Evolutionary conservation across 1,140 invertebrate species (phyloP).

Genomic region (Drosophila equinoxialis): DNA sequence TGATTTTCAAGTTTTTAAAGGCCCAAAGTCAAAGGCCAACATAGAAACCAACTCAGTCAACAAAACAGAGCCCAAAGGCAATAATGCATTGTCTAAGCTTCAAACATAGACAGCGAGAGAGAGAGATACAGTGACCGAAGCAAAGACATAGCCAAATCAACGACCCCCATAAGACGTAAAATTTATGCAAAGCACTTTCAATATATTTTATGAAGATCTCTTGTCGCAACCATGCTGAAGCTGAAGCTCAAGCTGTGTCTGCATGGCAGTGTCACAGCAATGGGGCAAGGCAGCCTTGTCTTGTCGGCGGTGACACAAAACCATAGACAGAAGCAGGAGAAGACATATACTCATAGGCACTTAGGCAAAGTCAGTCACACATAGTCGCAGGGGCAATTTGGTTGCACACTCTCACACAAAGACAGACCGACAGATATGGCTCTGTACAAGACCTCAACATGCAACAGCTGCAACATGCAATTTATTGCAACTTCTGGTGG

Average conservation of each 20-base stretch:
- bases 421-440: constrained; percentile 5
- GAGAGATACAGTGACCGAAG: constrained; percentile 6
- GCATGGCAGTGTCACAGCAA: constrained; percentile 19
- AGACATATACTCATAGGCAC: constrained; percentile 11
- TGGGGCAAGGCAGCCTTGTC: constrained; percentile 9
- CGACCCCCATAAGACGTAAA: constrained; percentile 31
- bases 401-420: constrained; percentile 24
- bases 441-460: constrained; percentile 20
- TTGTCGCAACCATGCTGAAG: constrained; percentile 21
- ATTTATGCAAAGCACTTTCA: constrained; percentile 50
- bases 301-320: constrained; percentile 14
- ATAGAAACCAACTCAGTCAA: background rate
- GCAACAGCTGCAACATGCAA: constrained; percentile 57
- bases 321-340: constrained; percentile 5
- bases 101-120: background rate
- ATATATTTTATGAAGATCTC: constrained; percentile 57
- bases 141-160: background rate
- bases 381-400: constrained; percentile 41
- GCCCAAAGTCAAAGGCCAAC: constrained; percentile 16
- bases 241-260: constrained; percentile 21
- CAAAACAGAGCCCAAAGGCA: constrained; percentile 1
- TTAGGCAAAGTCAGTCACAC: constrained; percentile 22
- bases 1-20: constrained; percentile 1
- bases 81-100: constrained; percentile 23
- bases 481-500: constrained; percentile 44